Evolutionary conservation across 2,113 vertebrate species (phyloP).

Genomic region (Sardina pilchardus): DNA sequence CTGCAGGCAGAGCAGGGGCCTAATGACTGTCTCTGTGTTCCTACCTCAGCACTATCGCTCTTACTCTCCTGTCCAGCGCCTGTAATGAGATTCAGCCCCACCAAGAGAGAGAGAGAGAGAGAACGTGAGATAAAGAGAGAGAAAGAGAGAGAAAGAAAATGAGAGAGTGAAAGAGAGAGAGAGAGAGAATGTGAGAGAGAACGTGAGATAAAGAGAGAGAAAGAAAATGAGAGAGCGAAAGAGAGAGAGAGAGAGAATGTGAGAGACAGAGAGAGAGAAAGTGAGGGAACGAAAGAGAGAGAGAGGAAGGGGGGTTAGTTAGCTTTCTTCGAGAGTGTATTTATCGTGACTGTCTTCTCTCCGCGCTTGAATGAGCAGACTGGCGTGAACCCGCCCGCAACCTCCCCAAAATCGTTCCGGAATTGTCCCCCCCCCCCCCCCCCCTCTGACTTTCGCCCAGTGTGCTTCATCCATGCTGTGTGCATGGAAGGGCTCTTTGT

Average conservation of each 20-base stretch:
- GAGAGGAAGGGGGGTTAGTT: neutral
- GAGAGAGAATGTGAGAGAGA: too few relatives aligned
- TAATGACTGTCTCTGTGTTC: neutral
- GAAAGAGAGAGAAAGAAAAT: too few relatives aligned
- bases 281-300: neutral
- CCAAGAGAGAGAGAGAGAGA: neutral
- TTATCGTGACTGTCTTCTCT: neutral
- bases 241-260: too few relatives aligned
- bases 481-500: constrained; percentile 49
- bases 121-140: too few relatives aligned
- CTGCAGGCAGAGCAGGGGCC: neutral
- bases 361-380: neutral
- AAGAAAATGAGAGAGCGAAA: neutral
- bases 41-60: neutral
- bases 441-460: neutral
- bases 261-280: too few relatives aligned
- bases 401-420: neutral
- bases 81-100: neutral
- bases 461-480: neutral
- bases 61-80: neutral
- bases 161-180: neutral
- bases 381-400: neutral
- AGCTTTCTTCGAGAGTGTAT: constrained; percentile 5
- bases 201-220: too few relatives aligned
- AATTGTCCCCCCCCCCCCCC: neutral